Percentiles rank a stretch among this genome's conserved stretches.
phyloP scores from a whole-genome alignment of 2,113 vertebrate genomes.

The Xiphophorus couchianus region DNA sequence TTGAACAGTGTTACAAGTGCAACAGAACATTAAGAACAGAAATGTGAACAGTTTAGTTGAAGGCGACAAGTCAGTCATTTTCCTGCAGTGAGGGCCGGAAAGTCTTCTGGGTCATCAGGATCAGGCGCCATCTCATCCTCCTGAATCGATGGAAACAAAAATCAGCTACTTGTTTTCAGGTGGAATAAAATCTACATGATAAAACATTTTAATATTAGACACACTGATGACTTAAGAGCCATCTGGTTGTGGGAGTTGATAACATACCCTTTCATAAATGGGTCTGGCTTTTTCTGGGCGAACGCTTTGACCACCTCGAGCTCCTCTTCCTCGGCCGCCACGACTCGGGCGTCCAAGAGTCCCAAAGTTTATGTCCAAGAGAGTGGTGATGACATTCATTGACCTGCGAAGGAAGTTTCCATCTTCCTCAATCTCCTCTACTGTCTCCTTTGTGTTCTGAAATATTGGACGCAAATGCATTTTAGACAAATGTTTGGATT shows the following conservation, averaged over 20 bases:
- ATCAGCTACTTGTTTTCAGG: neutral
- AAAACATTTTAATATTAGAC: neutral
- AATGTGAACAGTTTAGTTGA: constrained; percentile 22
- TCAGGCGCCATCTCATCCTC: constrained; percentile 81
- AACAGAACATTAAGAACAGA: constrained; percentile 48
- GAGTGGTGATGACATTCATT: constrained; percentile 93
- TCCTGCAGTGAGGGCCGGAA: constrained; percentile 86
- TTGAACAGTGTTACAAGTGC: constrained; percentile 49
- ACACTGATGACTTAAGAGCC: neutral
- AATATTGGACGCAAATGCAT: neutral
- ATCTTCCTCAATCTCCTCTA: constrained; percentile 75
- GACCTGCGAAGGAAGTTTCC: constrained; percentile 82
- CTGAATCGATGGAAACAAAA: constrained; percentile 22
- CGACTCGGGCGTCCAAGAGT: constrained; percentile 84
- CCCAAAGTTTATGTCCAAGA: constrained; percentile 94
- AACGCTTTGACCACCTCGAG: constrained; percentile 77
- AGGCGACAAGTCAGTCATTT: constrained; percentile 36
- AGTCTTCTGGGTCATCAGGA: constrained; percentile 93
- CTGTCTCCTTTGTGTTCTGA: constrained; percentile 44
- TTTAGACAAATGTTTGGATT: too few species aligned
- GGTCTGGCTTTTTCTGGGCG: constrained; percentile 60
- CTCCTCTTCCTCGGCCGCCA: constrained; percentile 84
- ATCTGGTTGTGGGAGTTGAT: neutral
- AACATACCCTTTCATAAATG: constrained; percentile 64
- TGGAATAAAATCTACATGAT: neutral